phyloP scores from a whole-genome alignment of 1,140 invertebrate species.

The Meloidogyne hapla region DNA sequence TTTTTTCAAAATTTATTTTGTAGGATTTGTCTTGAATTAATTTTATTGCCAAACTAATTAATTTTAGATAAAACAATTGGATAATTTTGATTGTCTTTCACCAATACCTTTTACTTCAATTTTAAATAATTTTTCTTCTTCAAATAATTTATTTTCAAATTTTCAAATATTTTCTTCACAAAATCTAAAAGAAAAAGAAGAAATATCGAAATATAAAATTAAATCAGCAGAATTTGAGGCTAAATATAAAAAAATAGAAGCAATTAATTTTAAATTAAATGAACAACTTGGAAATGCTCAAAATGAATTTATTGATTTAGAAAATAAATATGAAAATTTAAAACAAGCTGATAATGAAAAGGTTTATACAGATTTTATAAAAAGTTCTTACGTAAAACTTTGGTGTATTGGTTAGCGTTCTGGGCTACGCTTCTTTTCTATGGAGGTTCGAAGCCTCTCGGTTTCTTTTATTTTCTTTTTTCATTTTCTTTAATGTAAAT shows the following conservation, averaged over 20 bases:
- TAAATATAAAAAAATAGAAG: conserved; percentile 14
- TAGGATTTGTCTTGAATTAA: neutral
- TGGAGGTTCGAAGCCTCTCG: too few species aligned
- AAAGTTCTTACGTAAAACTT: neutral
- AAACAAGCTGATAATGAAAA: neutral
- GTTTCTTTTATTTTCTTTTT: too few species aligned
- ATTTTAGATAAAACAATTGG: neutral
- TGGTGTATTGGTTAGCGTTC: neutral
- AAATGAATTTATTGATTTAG: conserved; percentile 18
- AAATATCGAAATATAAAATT: conserved; percentile 12
- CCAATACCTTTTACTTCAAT: conserved; percentile 6
- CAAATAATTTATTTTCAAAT: neutral
- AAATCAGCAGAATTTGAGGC: conserved; percentile 4
- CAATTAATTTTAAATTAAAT: conserved; percentile 6
- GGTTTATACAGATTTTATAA: neutral
- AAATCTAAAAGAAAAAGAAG: neutral
- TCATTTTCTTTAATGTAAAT: too few species aligned
- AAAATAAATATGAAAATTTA: conserved; percentile 11
- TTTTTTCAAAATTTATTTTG: neutral
- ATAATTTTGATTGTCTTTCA: neutral
- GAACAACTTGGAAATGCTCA: conserved; percentile 18
- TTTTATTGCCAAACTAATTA: too few species aligned
- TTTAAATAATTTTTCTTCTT: conserved; percentile 6
- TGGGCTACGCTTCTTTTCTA: too few species aligned
- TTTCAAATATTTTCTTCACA: neutral